Evolutionary conservation across 2,797 vertebrate genomes (phyloP), one percentile per base, ranked within the genome.

Genomic region (Gallinago solitaria): DNA sequence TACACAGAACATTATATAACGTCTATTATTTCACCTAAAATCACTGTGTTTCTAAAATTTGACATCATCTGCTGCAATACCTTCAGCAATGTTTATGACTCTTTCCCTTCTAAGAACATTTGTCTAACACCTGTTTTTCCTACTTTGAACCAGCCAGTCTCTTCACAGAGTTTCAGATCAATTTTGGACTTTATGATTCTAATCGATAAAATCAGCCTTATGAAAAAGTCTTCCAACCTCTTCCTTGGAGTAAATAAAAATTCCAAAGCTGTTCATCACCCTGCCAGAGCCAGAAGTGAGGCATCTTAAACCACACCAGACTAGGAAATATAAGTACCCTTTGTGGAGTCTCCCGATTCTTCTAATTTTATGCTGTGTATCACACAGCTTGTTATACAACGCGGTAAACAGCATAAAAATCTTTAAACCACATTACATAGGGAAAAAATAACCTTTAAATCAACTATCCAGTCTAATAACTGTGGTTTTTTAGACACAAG

Each of bases 361-460:
- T 77, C 47, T 47, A 60, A 74, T 86, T 61, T 85, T 88, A 59
- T 81, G 25, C 53, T 33, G 4, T 20, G 6, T 8, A 16, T 82
- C n/a, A 76, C 51, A 13, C 39, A 93, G 33, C 43, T 87, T 74
- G 71, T 56, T 86, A 35, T 78, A 69, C 17, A 25, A 84, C 20
- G 30, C 33, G 63, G 68, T 30, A 94, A 93, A 64, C 67, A 25
- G 7, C 33, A 74, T 90, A 91, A 90, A 93, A 93, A 87, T 56
- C 9, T 81, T 85, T 81, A 80, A 84, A 94, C n/a, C 1, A 51
- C 12, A 35, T 68, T 87, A 71, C 73, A 80, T 20, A 69, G 39
- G 57, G 21, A 32, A 80, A 96, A 96, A 93, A 83, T 76, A 90
- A 59, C 24, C 59, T 70, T 64, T 83, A 96, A 96, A 93, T 93